Conservation (phyloP, 2,888 invertebrate genomes). For the Allophyes oxyacanthae region DNA sequence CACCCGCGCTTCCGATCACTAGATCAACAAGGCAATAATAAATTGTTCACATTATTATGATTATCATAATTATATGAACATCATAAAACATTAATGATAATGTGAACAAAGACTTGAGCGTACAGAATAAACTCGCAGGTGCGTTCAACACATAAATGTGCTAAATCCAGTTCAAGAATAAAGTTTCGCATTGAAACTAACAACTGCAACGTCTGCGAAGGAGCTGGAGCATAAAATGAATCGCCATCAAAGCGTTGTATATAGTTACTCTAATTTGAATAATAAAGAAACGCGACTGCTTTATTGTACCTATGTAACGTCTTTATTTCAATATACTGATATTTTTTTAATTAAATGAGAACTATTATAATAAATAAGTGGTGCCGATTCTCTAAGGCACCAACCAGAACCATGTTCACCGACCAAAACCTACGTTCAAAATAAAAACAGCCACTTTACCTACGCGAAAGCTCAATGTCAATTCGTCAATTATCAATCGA, state of each 20-base stretch:
- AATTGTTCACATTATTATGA: too few relatives aligned
- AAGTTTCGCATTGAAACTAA: conserved; percentile 44
- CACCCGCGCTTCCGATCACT: too few relatives aligned
- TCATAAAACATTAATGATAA: neutral
- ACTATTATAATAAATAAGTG: too few relatives aligned
- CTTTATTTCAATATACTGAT: conserved; percentile 15
- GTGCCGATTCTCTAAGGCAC: too few relatives aligned
- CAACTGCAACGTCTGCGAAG: conserved; percentile 33
- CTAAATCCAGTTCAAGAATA: conserved; percentile 41
- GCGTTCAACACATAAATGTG: conserved; percentile 40
- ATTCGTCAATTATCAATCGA: too few relatives aligned
- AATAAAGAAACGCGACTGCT: conserved; percentile 28
- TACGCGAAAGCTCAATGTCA: too few relatives aligned
- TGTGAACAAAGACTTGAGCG: conserved; percentile 25
- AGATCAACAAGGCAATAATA: too few relatives aligned
- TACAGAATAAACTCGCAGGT: conserved; percentile 33
- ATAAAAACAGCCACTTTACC: too few relatives aligned
- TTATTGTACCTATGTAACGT: conserved; percentile 11
- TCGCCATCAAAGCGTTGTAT: conserved; percentile 17
- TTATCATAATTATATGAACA: neutral
- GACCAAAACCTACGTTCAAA: too few relatives aligned
- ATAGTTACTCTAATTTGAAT: conserved; percentile 35
- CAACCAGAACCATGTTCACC: too few relatives aligned
- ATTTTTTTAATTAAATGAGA: neutral
- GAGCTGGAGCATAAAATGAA: conserved; percentile 46